Base-by-base conservation (phyloP, 2,888 invertebrate genomes). In the Clunio marinus region DNA sequence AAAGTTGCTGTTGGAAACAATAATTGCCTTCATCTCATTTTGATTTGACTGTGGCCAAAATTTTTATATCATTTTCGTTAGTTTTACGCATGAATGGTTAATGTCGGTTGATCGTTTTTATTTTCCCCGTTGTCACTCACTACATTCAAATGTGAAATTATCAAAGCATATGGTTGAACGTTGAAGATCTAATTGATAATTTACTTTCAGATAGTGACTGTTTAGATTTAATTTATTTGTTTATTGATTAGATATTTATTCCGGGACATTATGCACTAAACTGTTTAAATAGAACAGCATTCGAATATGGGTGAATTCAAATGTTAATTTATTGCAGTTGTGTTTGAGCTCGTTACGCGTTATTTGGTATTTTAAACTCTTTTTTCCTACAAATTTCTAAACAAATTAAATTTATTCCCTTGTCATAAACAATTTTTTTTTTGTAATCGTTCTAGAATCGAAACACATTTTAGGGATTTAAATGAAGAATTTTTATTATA, bases 221-320 rank as follows among this genome's bases (percentile, higher is more conserved):
- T 62, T 45, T 41, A 45, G 62, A 65, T 45, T 65, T 65, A 45
- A 65, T 65, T 46, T 65, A 45, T 65, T 65, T 65, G 63, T 65
- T 65, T 65, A 65, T 65, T 65, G 63, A 65, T 65, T 65, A 65
- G 62, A 37, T 51, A 22, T 51, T 51, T 51, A 51, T 51, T 22
- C 17, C 17, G 51, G 7, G 22, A 51, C 51, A 51, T 17, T 51
- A 51, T 22, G 51, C 51, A 51, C 51, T 51, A 51, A 51, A 51
- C 51, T 22, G 17, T n/a, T 51, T 22, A 51, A 51, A 51, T 22
- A 22, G n/a, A 51, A 51, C 10, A 10, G 15, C n/a, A n/a, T 51
- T 22, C 22, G 17, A 22, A 7, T 51, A n/a, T n/a, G 51, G 51
- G 51, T 51, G 51, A 51, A 20, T 51, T 51, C 51, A 51, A 20